Conservation (phyloP, 1,140 invertebrate species). For the Littorina saxatilis region DNA sequence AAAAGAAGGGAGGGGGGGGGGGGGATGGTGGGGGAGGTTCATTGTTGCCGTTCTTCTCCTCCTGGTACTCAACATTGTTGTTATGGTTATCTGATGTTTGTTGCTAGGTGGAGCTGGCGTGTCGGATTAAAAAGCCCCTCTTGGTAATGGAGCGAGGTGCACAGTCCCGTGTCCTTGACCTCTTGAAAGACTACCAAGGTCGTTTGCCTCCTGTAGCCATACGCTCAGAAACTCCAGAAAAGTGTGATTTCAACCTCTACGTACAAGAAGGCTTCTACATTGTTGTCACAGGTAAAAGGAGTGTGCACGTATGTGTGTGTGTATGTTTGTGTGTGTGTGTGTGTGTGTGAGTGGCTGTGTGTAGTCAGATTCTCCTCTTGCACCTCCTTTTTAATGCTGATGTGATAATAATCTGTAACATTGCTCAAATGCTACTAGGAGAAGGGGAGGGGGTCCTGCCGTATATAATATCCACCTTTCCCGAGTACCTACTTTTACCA, state of each 20-base stretch:
- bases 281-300: not conserved
- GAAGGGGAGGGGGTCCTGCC: too few relatives aligned
- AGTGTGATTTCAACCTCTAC: not conserved
- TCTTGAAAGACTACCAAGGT: not conserved
- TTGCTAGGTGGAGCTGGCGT: not conserved
- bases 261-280: not conserved
- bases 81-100: too few relatives aligned
- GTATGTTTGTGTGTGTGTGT: not conserved
- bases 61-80: too few relatives aligned
- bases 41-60: too few relatives aligned
- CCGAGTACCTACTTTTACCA: too few relatives aligned
- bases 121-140: not conserved
- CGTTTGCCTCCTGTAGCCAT: conserved; percentile 4
- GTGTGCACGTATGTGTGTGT: not conserved
- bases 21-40: too few relatives aligned
- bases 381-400: too few relatives aligned
- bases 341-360: not conserved
- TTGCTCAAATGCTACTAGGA: too few relatives aligned
- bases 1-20: too few relatives aligned
- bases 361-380: too few relatives aligned
- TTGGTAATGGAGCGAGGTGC: not conserved
- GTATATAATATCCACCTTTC: too few relatives aligned
- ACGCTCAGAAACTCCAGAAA: not conserved
- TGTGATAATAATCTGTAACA: too few relatives aligned
- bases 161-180: not conserved